These are phyloP conservation scores for Aphelenchoides bicaudatus DNA, from an alignment of 2,888 invertebrate species.

Conservation along the genomic window DNA sequence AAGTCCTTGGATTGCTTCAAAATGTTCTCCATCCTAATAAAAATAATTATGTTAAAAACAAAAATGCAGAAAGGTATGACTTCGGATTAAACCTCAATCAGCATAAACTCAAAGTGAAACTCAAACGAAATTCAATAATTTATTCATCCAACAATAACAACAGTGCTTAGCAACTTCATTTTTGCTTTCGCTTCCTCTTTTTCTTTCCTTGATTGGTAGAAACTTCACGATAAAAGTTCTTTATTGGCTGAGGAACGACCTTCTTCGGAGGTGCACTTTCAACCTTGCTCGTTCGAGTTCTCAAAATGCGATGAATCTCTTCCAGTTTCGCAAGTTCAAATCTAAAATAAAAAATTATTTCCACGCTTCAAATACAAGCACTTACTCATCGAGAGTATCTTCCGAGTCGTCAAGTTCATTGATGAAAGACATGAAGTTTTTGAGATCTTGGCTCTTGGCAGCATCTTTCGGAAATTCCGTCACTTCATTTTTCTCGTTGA, in stretches of 20 bases:
- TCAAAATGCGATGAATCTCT: not conserved
- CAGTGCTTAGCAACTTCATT: too few relatives aligned
- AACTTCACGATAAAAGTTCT: constrained; percentile 10
- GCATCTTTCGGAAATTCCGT: too few relatives aligned
- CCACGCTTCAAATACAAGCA: not conserved
- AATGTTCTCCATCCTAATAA: not conserved
- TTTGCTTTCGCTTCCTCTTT: constrained; percentile 1
- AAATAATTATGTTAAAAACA: not conserved
- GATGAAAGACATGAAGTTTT: too few relatives aligned
- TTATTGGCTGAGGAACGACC: too few relatives aligned
- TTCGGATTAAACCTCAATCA: not conserved
- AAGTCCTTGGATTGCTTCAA: not conserved
- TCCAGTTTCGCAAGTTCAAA: not conserved
- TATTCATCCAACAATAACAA: not conserved
- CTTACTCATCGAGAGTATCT: constrained; percentile 6
- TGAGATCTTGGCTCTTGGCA: too few relatives aligned
- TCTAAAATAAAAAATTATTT: not conserved
- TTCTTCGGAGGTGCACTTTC: too few relatives aligned
- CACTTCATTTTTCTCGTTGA: too few relatives aligned
- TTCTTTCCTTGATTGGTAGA: constrained; percentile 8
- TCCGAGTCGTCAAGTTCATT: too few relatives aligned
- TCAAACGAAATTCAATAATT: constrained; percentile 2
- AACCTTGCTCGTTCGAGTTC: too few relatives aligned
- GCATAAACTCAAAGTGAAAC: not conserved
- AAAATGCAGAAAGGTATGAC: too few relatives aligned